phyloP scores from a whole-genome alignment of 2,888 invertebrate genomes.

The Watsonalla cultraria region DNA sequence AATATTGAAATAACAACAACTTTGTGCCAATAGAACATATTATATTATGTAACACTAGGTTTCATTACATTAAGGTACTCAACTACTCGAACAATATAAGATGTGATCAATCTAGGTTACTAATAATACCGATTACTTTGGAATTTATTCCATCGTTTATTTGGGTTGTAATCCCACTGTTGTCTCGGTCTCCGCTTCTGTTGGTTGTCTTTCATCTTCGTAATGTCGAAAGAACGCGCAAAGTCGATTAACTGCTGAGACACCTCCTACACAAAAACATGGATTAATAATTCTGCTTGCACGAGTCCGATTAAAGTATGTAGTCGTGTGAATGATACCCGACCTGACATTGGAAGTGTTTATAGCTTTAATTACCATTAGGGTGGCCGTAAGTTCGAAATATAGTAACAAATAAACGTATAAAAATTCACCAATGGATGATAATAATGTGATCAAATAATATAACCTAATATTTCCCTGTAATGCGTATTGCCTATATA shows the following conservation, averaged over 20 bases:
- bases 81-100: background rate
- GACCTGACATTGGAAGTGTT: too few relatives aligned
- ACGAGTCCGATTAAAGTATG: too few relatives aligned
- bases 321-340: too few relatives aligned
- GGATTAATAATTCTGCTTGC: background rate
- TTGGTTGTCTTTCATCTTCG: conserved; percentile 37
- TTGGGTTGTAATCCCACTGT: conserved; percentile 29
- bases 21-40: background rate
- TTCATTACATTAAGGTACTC: background rate
- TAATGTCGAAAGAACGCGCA: conserved; percentile 33
- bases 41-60: background rate
- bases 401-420: too few relatives aligned
- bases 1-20: too few relatives aligned
- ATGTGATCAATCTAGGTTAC: background rate
- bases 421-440: too few relatives aligned
- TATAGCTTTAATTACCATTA: too few relatives aligned
- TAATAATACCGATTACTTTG: background rate
- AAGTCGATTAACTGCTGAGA: conserved; percentile 48
- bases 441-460: too few relatives aligned
- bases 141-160: conserved; percentile 30
- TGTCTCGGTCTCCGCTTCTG: conserved; percentile 31
- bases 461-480: too few relatives aligned
- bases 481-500: too few relatives aligned
- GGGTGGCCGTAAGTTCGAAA: too few relatives aligned
- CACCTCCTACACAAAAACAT: conserved; percentile 43